Conservation (phyloP, 2,888 invertebrate genomes). For the Nemotelus pantherinus region DNA sequence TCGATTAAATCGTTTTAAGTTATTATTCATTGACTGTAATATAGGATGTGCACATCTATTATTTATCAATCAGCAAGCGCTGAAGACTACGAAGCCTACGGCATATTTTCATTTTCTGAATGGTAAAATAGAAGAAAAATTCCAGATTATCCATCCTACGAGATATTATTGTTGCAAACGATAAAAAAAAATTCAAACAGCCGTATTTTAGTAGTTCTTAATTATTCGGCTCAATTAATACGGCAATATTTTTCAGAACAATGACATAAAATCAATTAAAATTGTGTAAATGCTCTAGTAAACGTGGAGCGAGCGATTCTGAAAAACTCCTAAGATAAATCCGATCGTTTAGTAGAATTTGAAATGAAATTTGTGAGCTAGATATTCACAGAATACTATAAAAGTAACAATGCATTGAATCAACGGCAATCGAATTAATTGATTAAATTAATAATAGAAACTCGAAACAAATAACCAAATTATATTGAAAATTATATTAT, state of each 20-base stretch:
- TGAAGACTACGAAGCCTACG: background rate
- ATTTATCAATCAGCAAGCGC: too few relatives aligned
- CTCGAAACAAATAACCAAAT: conserved; percentile 12
- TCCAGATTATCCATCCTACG: background rate
- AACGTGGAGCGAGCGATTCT: too few relatives aligned
- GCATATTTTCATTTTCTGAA: background rate
- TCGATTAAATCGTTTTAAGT: background rate
- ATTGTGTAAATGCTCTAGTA: background rate
- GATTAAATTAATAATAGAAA: too few relatives aligned
- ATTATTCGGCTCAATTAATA: conserved; percentile 44
- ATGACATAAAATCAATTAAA: background rate
- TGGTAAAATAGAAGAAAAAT: background rate
- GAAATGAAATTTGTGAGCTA: too few relatives aligned
- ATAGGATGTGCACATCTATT: background rate
- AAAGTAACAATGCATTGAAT: too few relatives aligned
- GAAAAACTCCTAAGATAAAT: too few relatives aligned
- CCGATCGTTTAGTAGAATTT: too few relatives aligned
- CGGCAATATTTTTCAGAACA: background rate
- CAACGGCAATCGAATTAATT: too few relatives aligned
- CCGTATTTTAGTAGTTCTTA: conserved; percentile 14
- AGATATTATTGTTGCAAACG: background rate
- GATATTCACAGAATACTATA: too few relatives aligned
- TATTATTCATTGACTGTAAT: conserved; percentile 9
- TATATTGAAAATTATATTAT: conserved; percentile 22
- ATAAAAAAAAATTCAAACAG: background rate